Base-by-base conservation (phyloP, 2,797 vertebrate genomes). In the Limnodromus scolopaceus region DNA sequence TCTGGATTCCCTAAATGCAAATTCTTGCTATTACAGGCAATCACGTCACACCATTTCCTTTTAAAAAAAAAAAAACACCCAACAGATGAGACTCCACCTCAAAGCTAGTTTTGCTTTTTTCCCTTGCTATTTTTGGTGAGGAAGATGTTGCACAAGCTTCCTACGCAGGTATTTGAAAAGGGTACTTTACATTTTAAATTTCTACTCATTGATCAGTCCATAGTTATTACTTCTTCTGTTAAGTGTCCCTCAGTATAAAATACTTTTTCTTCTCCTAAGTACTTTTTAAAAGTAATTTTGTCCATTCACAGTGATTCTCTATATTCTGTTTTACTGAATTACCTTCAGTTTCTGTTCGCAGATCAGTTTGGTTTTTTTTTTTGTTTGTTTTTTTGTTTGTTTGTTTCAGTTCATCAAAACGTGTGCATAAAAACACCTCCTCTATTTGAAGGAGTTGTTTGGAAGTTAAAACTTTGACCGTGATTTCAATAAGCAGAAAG, bases 291-390 rank as follows among this genome's bases (percentile, higher is more conserved):
- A 84, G 45, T 85, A 60, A 10, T 66, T 91, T 63, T 82, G n/a
- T 61, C 41, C 9, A n/a, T 77, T 74, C 57, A 25, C 60, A 80
- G 38, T 17, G 17, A 85, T 36, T 55, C 13, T 54, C 25, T 53
- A 39, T 0, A 0, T n/a, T 71, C 49, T 58, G 19, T 72, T 94
- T 75, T 48, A 93, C 32, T 23, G 49, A 75, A 71, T 71, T 92
- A 89, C 77, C 94, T 96, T 96, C 94, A 60, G 74, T 96, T 97
- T 96, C 92, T 82, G 19, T 94, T 94, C 36, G 34, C 12, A 39
- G 53, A 65, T 3, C 10, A 58, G 54, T 75, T 41, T 46, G 30
- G 17, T 41, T 49, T 6, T 49, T 38, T 76, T 27, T 25, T 58
- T 48, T 30, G 27, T 10, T 16, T 34, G 3, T 43, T 43, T 25